Percentiles rank a stretch among this genome's conserved stretches.
phyloP scores from a whole-genome alignment of 2,888 invertebrate genomes.

The Pandemis corylana region DNA sequence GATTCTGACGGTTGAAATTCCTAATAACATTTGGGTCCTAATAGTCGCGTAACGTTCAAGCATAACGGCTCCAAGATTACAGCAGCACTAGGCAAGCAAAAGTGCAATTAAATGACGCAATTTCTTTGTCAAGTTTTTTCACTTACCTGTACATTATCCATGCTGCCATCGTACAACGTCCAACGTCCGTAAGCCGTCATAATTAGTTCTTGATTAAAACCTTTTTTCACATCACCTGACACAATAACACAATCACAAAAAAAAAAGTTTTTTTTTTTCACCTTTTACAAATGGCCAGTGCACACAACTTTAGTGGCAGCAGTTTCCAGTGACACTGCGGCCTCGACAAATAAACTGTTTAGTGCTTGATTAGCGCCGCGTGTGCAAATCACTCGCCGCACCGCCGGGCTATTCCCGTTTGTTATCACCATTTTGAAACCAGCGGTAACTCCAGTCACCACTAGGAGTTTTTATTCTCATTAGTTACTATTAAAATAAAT shows the following conservation, averaged over 20 bases:
- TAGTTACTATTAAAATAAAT: no score
- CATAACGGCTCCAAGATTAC: not conserved
- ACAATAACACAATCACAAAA: constrained; percentile 26
- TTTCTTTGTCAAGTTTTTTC: not conserved
- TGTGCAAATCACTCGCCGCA: constrained; percentile 72
- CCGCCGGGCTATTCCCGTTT: constrained; percentile 22
- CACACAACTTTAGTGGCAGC: constrained; percentile 32
- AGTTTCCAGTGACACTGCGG: constrained; percentile 62
- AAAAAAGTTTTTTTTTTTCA: not conserved
- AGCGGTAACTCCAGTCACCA: no score
- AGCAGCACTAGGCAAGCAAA: not conserved
- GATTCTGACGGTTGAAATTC: no score
- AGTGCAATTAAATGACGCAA: not conserved
- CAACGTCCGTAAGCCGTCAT: constrained; percentile 74
- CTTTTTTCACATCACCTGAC: constrained; percentile 43
- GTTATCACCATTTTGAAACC: not conserved
- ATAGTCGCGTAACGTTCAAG: not conserved
- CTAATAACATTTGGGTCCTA: no score
- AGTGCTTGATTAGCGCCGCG: constrained; percentile 82
- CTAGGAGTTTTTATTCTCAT: no score
- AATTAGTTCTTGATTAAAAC: constrained; percentile 44
- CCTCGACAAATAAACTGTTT: constrained; percentile 73
- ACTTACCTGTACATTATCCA: constrained; percentile 74
- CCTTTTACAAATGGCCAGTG: not conserved
- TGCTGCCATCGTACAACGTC: constrained; percentile 70